Evolutionary conservation across 2,888 invertebrate species (phyloP).

Genomic region (Aleiodes alternator): DNA sequence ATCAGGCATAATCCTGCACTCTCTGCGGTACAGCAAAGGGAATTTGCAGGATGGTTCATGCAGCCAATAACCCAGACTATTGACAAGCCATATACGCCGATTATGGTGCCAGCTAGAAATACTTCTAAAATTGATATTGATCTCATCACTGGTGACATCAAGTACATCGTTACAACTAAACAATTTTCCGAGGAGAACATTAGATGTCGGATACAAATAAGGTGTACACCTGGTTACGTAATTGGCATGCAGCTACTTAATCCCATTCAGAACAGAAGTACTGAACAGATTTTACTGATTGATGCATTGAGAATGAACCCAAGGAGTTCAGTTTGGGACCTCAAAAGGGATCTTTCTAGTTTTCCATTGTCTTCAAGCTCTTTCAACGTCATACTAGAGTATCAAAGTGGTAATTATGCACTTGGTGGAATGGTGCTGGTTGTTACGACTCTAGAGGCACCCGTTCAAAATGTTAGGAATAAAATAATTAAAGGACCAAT

Average conservation of each 20-base stretch:
- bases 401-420: conserved; percentile 86
- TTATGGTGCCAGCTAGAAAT: conserved; percentile 81
- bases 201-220: conserved; percentile 64
- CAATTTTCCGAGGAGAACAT: conserved; percentile 77
- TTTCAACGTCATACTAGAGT: conserved; percentile 87
- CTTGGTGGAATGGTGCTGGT: conserved; percentile 89
- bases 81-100: conserved; percentile 85
- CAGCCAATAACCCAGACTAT: conserved; percentile 81
- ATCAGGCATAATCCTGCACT: conserved; percentile 94
- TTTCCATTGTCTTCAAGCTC: conserved; percentile 94
- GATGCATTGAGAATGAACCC: conserved; percentile 81
- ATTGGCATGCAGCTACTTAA: conserved; percentile 93
- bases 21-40: conserved; percentile 88
- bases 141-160: conserved; percentile 85
- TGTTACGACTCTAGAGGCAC: conserved; percentile 84
- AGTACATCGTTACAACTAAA: conserved; percentile 86
- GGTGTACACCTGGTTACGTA: conserved; percentile 88
- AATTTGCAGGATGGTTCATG: conserved; percentile 94
- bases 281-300: conserved; percentile 88
- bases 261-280: conserved; percentile 91
- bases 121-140: conserved; percentile 74
- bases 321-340: conserved; percentile 84
- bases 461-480: conserved; percentile 83
- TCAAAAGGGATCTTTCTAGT: conserved; percentile 88
- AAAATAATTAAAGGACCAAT: conserved; percentile 87